A percentile compares a stretch with the other conserved stretches of the same genome.
Conservation (phyloP, 2,888 invertebrate species). For the Syrista parreyssii region DNA sequence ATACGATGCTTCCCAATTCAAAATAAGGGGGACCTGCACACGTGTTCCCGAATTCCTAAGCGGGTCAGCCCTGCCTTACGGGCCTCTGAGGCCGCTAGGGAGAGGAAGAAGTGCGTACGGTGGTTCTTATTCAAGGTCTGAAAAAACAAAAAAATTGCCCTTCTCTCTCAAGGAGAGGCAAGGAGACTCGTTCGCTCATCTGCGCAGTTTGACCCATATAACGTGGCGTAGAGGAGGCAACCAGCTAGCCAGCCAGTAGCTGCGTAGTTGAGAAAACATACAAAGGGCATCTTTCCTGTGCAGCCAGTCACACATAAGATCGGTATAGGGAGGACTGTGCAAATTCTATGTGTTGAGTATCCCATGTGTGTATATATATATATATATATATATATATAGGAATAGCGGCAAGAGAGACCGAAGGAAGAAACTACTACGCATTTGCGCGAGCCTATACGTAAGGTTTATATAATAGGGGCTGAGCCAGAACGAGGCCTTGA, state of each 20-base stretch:
- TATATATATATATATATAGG: constrained; percentile 21
- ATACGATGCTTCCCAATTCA: neutral
- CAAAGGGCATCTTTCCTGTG: constrained; percentile 10
- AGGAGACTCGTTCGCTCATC: constrained; percentile 8
- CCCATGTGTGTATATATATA: neutral
- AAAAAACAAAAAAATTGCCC: constrained; percentile 28
- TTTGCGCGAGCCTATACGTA: neutral
- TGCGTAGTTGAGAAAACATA: neutral
- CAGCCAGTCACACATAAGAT: neutral
- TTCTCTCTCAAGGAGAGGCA: neutral
- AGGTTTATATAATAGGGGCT: constrained; percentile 8
- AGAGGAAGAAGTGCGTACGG: too few species aligned
- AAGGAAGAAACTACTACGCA: neutral
- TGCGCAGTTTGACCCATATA: constrained; percentile 49
- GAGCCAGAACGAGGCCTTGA: constrained; percentile 40
- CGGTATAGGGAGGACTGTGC: too few species aligned
- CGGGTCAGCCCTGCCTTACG: constrained; percentile 29
- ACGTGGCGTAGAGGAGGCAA: neutral
- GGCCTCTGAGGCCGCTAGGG: constrained; percentile 13
- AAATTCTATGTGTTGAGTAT: too few species aligned
- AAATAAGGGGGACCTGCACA: constrained; percentile 40
- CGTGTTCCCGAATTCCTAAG: constrained; percentile 38
- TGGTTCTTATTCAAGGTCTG: constrained; percentile 37
- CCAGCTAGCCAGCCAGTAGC: neutral
- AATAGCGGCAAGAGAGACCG: constrained; percentile 42